A percentile compares a stretch with the other conserved stretches of the same genome.
phyloP scores from a whole-genome alignment of 2,888 invertebrate species.

The Cosmia pyralina region DNA sequence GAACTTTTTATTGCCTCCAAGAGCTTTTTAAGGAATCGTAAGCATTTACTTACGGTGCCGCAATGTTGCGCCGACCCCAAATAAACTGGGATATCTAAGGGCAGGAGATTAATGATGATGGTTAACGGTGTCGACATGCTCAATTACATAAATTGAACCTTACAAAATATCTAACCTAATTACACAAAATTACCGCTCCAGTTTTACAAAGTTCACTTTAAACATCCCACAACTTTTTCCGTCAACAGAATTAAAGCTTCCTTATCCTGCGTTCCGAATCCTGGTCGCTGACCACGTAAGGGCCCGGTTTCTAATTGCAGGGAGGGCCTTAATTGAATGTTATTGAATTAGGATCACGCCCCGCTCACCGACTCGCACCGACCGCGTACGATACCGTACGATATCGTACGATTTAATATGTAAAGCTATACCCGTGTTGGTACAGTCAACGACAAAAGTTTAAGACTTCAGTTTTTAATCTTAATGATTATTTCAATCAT shows the following conservation, averaged over 20 bases:
- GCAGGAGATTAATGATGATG: too few species aligned
- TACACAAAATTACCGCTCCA: neutral
- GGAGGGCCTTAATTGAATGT: constrained; percentile 84
- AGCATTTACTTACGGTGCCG: too few species aligned
- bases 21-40: neutral
- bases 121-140: too few species aligned
- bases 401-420: constrained; percentile 34
- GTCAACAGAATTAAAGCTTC: constrained; percentile 17
- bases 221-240: neutral
- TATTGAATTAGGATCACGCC: constrained; percentile 85
- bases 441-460: neutral
- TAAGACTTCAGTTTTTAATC: neutral
- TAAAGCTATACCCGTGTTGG: constrained; percentile 48
- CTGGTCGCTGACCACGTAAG: constrained; percentile 52
- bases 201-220: constrained; percentile 1
- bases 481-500: neutral
- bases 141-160: neutral
- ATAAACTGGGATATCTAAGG: too few species aligned
- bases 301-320: constrained; percentile 78
- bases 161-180: neutral
- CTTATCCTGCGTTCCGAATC: constrained; percentile 58
- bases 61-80: too few species aligned
- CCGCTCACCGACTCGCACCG: constrained; percentile 47
- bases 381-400: constrained; percentile 32
- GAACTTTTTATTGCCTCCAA: neutral